A percentile compares a stretch with the other conserved stretches of the same genome.
Conservation (phyloP, 1,140 invertebrate genomes). For the Saccostrea glomerata region DNA sequence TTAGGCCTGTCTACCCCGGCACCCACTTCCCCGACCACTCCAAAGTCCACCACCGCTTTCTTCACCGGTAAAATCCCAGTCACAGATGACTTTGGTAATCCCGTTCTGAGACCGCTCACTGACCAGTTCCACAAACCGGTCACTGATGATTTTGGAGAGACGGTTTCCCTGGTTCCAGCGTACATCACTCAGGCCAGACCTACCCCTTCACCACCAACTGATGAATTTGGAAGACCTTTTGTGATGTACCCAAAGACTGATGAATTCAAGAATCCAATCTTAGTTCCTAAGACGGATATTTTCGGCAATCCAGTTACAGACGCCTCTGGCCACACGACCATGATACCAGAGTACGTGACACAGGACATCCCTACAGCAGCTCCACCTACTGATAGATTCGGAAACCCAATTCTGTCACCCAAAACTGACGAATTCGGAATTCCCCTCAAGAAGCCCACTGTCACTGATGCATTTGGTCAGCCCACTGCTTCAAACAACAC, state of each 20-base stretch:
- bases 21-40: background rate
- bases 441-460: background rate
- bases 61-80: slow-evolving; percentile 20
- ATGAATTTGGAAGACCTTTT: slow-evolving; percentile 14
- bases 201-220: slow-evolving; percentile 18
- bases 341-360: slow-evolving; percentile 1
- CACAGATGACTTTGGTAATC: slow-evolving; percentile 37
- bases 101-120: background rate
- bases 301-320: slow-evolving; percentile 29
- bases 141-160: slow-evolving; percentile 26
- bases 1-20: background rate
- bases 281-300: slow-evolving; percentile 2
- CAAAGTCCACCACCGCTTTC: background rate
- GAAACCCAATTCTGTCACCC: slow-evolving; percentile 16
- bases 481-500: background rate
- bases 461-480: slow-evolving; percentile 11
- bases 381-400: slow-evolving; percentile 34
- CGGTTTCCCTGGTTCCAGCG: background rate
- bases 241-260: background rate
- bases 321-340: background rate
- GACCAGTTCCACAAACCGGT: slow-evolving; percentile 15
- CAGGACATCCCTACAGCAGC: background rate
- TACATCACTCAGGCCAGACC: background rate
- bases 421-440: slow-evolving; percentile 20
- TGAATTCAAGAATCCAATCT: slow-evolving; percentile 43